These are phyloP conservation scores for Phasia obesa DNA, from an alignment of 2,888 invertebrate genomes.

Conservation along the genomic window DNA sequence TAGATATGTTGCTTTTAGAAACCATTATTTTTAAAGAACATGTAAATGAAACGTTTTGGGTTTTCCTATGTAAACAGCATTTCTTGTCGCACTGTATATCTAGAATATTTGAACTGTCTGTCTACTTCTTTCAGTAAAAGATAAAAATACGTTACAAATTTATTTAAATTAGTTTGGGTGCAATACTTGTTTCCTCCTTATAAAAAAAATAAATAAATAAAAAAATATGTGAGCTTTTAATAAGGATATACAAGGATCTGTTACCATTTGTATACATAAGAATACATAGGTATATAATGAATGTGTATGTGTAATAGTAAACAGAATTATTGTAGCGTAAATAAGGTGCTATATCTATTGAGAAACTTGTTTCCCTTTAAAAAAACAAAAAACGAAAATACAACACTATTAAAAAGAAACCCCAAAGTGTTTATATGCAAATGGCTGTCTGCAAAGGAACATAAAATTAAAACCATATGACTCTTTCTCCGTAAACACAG, in stretches of 20 bases:
- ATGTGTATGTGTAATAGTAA: slow-evolving; percentile 12
- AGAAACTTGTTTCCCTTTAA: slow-evolving; percentile 64
- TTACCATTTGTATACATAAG: slow-evolving; percentile 14
- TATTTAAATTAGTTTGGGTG: slow-evolving; percentile 73
- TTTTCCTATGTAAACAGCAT: neutral
- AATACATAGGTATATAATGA: neutral
- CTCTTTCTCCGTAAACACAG: slow-evolving; percentile 21
- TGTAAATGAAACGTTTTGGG: neutral
- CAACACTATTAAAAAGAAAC: slow-evolving; percentile 52
- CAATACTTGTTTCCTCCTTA: slow-evolving; percentile 63
- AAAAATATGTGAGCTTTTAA: slow-evolving; percentile 51
- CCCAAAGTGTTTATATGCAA: slow-evolving; percentile 64
- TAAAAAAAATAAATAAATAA: slow-evolving; percentile 16
- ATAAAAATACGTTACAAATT: slow-evolving; percentile 73
- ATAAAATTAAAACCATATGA: slow-evolving; percentile 49
- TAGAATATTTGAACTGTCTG: slow-evolving; percentile 9
- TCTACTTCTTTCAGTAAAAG: slow-evolving; percentile 20
- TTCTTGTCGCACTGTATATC: slow-evolving; percentile 13
- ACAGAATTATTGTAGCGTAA: slow-evolving; percentile 63
- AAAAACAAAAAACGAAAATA: neutral
- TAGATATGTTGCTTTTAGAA: no score
- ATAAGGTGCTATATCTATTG: slow-evolving; percentile 60
- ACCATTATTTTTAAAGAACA: no score
- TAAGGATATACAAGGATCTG: slow-evolving; percentile 48
- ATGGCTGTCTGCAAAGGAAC: slow-evolving; percentile 43